A percentile compares a stretch with the other conserved stretches of the same genome.
phyloP scores from a whole-genome alignment of 1,140 invertebrate genomes.

The Glossosoma conforme region DNA sequence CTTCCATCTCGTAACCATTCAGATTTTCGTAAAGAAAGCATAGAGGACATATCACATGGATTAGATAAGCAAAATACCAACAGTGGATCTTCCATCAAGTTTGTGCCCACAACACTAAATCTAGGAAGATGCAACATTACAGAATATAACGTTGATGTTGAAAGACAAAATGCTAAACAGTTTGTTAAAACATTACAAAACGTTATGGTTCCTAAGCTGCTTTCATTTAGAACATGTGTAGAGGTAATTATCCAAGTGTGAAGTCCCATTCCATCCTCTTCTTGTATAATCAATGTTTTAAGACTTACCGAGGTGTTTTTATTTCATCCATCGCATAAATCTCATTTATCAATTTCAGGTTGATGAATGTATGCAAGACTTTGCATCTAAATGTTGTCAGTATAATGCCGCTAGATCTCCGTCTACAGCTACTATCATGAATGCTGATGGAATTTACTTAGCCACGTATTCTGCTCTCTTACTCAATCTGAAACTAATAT shows the following conservation, averaged over 20 bases:
- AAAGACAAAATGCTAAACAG: conserved; percentile 71
- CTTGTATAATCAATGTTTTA: too few relatives aligned
- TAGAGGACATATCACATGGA: conserved; percentile 17
- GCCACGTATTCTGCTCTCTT: conserved; percentile 80
- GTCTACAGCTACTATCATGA: conserved; percentile 73
- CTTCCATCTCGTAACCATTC: conserved; percentile 39
- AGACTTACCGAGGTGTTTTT: too few relatives aligned
- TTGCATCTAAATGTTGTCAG: conserved; percentile 87
- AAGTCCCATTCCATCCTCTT: too few relatives aligned
- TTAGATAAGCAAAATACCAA: conserved; percentile 3
- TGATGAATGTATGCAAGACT: conserved; percentile 85
- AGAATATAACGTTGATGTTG: conserved; percentile 69
- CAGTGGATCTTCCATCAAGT: conserved; percentile 35
- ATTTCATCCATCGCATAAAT: too few relatives aligned
- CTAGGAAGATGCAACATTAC: conserved; percentile 47
- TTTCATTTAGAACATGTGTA: conserved; percentile 67
- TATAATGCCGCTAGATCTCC: conserved; percentile 62
- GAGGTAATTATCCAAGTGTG: conserved; percentile 51
- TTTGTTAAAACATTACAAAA: conserved; percentile 68
- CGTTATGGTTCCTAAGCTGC: conserved; percentile 65
- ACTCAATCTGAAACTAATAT: conserved; percentile 76
- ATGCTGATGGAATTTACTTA: conserved; percentile 91
- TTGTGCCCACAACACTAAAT: conserved; percentile 44
- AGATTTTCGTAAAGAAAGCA: conserved; percentile 14
- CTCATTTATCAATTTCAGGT: conserved; percentile 50